Percentiles rank a stretch among this genome's conserved stretches.
Evolutionary conservation across 2,113 vertebrate species (phyloP).

Genomic region (Propithecus coquereli): DNA sequence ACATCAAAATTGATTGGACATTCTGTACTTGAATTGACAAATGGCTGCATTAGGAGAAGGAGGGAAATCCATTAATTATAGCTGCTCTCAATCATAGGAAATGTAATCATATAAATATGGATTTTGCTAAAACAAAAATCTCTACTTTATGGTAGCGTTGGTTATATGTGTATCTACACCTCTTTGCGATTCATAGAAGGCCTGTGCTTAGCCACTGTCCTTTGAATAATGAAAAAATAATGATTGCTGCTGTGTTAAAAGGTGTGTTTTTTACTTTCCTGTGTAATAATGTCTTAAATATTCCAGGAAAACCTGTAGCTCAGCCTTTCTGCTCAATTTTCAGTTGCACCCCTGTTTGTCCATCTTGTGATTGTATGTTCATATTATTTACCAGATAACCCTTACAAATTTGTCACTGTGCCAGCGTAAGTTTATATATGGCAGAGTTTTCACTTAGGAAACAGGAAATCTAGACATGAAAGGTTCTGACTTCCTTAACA

Average conservation of each 20-base stretch:
- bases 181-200: slow-evolving; percentile 73
- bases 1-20: slow-evolving; percentile 88
- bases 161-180: slow-evolving; percentile 78
- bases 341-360: not conserved
- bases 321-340: not conserved
- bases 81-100: slow-evolving; percentile 84
- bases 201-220: slow-evolving; percentile 65
- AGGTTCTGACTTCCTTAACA: not conserved
- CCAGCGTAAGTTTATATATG: not conserved
- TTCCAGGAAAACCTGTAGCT: not conserved
- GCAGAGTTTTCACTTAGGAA: not conserved
- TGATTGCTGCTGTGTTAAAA: slow-evolving; percentile 70
- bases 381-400: not conserved
- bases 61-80: slow-evolving; percentile 90
- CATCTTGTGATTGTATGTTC: not conserved
- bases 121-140: slow-evolving; percentile 86
- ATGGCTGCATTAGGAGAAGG: slow-evolving; percentile 87
- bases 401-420: slow-evolving; percentile 49
- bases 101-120: slow-evolving; percentile 88
- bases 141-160: slow-evolving; percentile 74
- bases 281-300: not conserved
- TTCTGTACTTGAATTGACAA: slow-evolving; percentile 88
- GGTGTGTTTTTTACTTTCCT: slow-evolving; percentile 54
- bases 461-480: not conserved
- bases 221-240: slow-evolving; percentile 69